phyloP scores from a whole-genome alignment of 2,113 vertebrate species.

The Burhinus bistriatus region DNA sequence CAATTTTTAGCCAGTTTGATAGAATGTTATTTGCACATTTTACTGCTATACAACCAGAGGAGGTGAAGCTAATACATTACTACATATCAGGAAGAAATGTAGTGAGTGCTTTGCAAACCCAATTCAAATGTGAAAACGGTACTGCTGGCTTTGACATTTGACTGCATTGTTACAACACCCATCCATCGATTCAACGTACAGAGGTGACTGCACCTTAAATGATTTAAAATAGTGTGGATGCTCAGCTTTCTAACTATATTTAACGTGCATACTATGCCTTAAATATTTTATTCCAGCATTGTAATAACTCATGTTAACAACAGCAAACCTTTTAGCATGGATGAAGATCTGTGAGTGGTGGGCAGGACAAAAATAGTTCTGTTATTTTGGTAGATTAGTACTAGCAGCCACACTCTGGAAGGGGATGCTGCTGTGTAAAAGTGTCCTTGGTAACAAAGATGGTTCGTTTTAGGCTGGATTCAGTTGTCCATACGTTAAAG shows the following conservation, averaged over 20 bases:
- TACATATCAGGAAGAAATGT: neutral
- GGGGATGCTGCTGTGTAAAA: neutral
- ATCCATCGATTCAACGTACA: neutral
- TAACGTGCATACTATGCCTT: neutral
- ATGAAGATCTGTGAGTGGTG: neutral
- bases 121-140: neutral
- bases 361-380: neutral
- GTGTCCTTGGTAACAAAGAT: neutral
- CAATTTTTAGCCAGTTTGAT: neutral
- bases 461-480: neutral
- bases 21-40: neutral
- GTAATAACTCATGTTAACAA: neutral
- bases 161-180: neutral
- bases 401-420: fast-evolving
- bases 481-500: neutral
- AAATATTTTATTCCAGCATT: neutral
- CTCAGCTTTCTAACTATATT: neutral
- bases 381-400: neutral
- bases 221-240: neutral
- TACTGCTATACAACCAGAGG: neutral
- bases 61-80: neutral
- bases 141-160: neutral
- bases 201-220: neutral
- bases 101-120: neutral
- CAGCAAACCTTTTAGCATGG: neutral